A percentile compares a stretch with the other conserved stretches of the same genome.
These are phyloP conservation scores for Prochilodus magdalenae DNA, from an alignment of 2,113 vertebrate species.

Conservation along the genomic window DNA sequence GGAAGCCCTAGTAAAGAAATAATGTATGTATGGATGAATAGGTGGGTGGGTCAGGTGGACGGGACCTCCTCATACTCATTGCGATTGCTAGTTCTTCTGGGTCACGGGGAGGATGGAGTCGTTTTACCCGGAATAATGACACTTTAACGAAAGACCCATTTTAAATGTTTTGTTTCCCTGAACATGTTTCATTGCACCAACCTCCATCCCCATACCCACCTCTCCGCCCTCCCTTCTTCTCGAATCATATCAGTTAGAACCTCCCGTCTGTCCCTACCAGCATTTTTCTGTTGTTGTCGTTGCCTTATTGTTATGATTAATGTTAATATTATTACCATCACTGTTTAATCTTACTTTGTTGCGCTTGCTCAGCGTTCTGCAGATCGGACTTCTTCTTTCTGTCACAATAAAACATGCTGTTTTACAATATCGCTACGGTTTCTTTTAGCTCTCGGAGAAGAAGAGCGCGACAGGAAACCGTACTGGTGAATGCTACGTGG, in stretches of 20 bases:
- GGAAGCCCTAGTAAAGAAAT: too few species aligned
- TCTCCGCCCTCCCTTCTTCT: not conserved
- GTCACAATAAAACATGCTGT: slow-evolving; percentile 54
- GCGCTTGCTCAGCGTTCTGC: slow-evolving; percentile 65
- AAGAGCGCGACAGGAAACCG: slow-evolving; percentile 17
- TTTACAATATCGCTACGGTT: slow-evolving; percentile 53
- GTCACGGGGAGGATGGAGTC: slow-evolving; percentile 35
- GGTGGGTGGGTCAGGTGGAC: not conserved
- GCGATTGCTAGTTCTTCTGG: not conserved
- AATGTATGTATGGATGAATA: not conserved
- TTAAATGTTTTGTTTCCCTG: slow-evolving; percentile 47
- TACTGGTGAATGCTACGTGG: not conserved
- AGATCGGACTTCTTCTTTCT: slow-evolving; percentile 51
- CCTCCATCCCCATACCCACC: not conserved
- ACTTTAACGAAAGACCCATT: slow-evolving; percentile 47
- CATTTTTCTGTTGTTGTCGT: slow-evolving; percentile 67
- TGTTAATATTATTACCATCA: slow-evolving; percentile 60
- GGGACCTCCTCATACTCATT: not conserved
- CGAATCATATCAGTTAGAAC: slow-evolving; percentile 64
- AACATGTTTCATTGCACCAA: slow-evolving; percentile 54
- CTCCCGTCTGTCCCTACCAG: slow-evolving; percentile 71
- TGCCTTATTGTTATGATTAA: slow-evolving; percentile 70
- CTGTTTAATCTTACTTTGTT: slow-evolving; percentile 64
- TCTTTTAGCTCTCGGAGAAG: slow-evolving; percentile 59
- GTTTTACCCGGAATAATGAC: slow-evolving; percentile 49